A percentile compares a stretch with the other conserved stretches of the same genome.
These are phyloP conservation scores for Pollenia labialis DNA, from an alignment of 2,888 invertebrate genomes.

Conservation along the genomic window DNA sequence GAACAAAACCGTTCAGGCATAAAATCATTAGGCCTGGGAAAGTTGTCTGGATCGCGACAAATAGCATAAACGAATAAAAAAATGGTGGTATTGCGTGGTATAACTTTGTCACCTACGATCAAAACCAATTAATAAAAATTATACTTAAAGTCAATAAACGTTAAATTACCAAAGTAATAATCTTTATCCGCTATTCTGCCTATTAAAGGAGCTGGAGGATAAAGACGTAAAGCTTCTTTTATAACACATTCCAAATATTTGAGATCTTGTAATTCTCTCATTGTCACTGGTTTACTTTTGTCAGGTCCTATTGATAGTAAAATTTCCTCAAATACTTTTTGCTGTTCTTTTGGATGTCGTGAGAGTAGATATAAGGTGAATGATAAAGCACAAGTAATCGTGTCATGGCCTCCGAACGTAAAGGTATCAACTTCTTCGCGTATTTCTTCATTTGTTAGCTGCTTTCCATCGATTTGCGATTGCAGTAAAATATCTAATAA, in stretches of 20 bases:
- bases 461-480: conserved; percentile 85
- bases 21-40: conserved; percentile 78
- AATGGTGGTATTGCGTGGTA: conserved; percentile 80
- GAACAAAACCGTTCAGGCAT: conserved; percentile 82
- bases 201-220: conserved; percentile 88
- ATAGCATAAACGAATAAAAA: conserved; percentile 79
- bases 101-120: conserved; percentile 65
- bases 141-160: not conserved
- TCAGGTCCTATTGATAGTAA: conserved; percentile 76
- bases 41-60: conserved; percentile 78
- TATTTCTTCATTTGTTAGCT: conserved; percentile 86
- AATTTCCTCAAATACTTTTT: conserved; percentile 80
- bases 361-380: conserved; percentile 80
- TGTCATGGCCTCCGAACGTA: conserved; percentile 81
- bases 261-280: conserved; percentile 77
- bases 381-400: conserved; percentile 81
- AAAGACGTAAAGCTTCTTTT: conserved; percentile 87
- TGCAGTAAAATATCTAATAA: conserved; percentile 88
- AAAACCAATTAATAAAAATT: not conserved
- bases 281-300: conserved; percentile 72
- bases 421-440: conserved; percentile 88
- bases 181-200: conserved; percentile 85
- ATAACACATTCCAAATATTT: conserved; percentile 86
- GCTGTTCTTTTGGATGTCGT: conserved; percentile 78
- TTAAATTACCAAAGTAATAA: conserved; percentile 81